Conservation (phyloP, 1,140 invertebrate genomes). For the Lerema accius region DNA sequence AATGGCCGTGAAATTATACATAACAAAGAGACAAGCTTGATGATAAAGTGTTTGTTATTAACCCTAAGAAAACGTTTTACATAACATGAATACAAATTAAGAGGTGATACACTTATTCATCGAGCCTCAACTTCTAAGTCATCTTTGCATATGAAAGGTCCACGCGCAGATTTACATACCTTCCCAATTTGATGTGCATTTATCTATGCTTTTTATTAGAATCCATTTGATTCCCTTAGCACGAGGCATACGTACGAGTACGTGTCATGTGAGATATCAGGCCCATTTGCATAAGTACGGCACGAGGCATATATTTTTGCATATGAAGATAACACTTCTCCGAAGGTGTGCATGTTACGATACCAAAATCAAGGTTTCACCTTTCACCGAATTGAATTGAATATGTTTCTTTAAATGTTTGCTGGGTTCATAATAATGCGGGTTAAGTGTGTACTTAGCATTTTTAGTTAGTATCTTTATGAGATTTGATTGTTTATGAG, state of each 20-base stretch:
- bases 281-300: constrained; percentile 75
- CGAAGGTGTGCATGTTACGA: constrained; percentile 53
- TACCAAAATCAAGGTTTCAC: constrained; percentile 34
- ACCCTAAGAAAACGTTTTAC: background rate
- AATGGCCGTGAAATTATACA: too few relatives aligned
- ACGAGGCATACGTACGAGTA: constrained; percentile 63
- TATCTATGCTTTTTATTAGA: constrained; percentile 61
- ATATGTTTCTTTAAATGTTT: constrained; percentile 9
- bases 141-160: constrained; percentile 76
- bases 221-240: constrained; percentile 64
- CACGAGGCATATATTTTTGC: constrained; percentile 79
- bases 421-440: constrained; percentile 4
- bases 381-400: constrained; percentile 13
- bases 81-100: background rate
- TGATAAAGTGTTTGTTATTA: too few relatives aligned
- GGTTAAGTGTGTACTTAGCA: too few relatives aligned
- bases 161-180: constrained; percentile 76
- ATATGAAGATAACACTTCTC: constrained; percentile 76
- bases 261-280: constrained; percentile 59
- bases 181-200: constrained; percentile 52
- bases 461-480: too few relatives aligned
- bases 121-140: constrained; percentile 41
- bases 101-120: constrained; percentile 17
- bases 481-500: too few relatives aligned
- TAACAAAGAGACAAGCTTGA: too few relatives aligned